These are phyloP conservation scores for Wasmannia auropunctata DNA, from an alignment of 1,140 invertebrate species.

Conservation along the genomic window DNA sequence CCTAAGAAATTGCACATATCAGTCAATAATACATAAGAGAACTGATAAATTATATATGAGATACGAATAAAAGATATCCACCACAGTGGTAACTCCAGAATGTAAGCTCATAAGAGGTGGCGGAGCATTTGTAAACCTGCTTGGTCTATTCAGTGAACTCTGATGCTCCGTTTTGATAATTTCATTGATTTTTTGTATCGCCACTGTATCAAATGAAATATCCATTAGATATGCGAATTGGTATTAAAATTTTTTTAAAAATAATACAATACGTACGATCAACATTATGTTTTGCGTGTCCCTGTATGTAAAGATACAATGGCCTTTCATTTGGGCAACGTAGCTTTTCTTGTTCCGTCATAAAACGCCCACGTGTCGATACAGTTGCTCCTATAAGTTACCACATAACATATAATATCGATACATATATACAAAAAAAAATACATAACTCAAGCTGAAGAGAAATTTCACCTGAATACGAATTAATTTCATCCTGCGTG, in stretches of 20 bases:
- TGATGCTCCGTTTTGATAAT: constrained; percentile 86
- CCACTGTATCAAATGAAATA: constrained; percentile 84
- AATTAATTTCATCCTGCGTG: constrained; percentile 88
- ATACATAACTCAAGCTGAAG: background rate
- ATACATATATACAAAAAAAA: background rate
- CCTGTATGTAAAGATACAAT: constrained; percentile 88
- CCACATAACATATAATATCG: background rate
- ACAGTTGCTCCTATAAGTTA: constrained; percentile 86
- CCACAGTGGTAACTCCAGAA: constrained; percentile 82
- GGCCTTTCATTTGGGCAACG: constrained; percentile 86
- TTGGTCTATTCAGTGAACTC: constrained; percentile 83
- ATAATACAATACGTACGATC: constrained; percentile 85
- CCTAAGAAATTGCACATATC: constrained; percentile 80
- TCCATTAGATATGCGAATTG: constrained; percentile 30
- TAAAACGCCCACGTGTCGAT: constrained; percentile 88
- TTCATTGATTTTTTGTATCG: constrained; percentile 87
- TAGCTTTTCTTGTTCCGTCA: constrained; percentile 86
- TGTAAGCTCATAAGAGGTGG: constrained; percentile 85
- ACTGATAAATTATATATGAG: constrained; percentile 3
- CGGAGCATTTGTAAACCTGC: constrained; percentile 85
- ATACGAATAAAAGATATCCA: constrained; percentile 66
- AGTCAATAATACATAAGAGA: background rate
- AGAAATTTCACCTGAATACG: constrained; percentile 80
- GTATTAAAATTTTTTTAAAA: constrained; percentile 33
- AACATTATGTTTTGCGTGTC: constrained; percentile 86